Percentiles rank a stretch among this genome's conserved stretches.
These are phyloP conservation scores for Drosophila borborema DNA, from an alignment of 2,888 invertebrate species.

Conservation along the genomic window DNA sequence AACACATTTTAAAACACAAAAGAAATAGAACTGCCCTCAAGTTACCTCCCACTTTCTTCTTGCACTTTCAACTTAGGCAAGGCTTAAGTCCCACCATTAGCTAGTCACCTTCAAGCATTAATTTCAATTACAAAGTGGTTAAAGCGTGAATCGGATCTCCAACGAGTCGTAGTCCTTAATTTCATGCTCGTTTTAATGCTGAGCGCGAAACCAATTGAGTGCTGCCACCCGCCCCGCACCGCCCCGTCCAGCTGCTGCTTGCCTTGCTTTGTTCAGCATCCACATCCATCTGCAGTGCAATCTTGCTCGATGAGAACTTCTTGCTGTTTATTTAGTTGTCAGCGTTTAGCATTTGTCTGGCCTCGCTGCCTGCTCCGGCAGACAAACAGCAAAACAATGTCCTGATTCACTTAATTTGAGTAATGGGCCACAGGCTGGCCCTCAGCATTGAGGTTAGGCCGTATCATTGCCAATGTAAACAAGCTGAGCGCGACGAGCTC, in stretches of 20 bases:
- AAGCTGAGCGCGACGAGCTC: conserved; percentile 21
- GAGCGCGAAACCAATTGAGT: conserved; percentile 83
- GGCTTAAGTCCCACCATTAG: neutral
- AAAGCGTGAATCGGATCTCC: conserved; percentile 32
- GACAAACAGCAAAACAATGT: conserved; percentile 67
- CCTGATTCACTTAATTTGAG: conserved; percentile 82
- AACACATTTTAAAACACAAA: neutral
- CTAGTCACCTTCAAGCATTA: neutral
- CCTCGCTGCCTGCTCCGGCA: conserved; percentile 47
- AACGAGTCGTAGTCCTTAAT: conserved; percentile 35
- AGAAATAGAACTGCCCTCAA: neutral
- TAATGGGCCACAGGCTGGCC: conserved; percentile 70
- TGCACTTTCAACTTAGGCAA: neutral
- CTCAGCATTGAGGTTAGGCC: conserved; percentile 67
- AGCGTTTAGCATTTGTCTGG: conserved; percentile 80
- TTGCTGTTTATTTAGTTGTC: conserved; percentile 83
- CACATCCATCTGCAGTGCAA: conserved; percentile 54
- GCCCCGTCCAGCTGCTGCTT: neutral
- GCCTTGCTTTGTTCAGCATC: neutral
- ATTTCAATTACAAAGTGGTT: conserved; percentile 17
- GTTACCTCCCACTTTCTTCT: neutral
- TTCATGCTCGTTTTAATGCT: conserved; percentile 73
- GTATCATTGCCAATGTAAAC: conserved; percentile 80
- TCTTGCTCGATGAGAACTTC: conserved; percentile 73
- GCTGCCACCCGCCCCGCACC: conserved; percentile 24